Base-by-base conservation (phyloP, 2,888 invertebrate species). In the Phortica magna region DNA sequence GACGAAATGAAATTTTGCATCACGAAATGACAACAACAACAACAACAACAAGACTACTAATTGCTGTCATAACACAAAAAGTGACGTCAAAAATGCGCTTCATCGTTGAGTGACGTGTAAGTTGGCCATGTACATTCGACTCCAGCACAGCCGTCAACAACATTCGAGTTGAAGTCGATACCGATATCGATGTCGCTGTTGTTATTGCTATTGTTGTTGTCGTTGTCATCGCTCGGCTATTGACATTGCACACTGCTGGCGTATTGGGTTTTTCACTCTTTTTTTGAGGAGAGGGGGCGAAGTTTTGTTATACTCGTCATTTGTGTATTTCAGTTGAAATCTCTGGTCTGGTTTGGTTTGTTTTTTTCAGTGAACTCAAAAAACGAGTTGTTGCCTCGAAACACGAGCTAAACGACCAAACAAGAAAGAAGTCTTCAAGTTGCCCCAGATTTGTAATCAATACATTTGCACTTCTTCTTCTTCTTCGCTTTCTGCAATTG, bases 1-100 rank as follows among this genome's bases (percentile, higher is more conserved):
- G 76, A 74, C 81, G 81, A 79, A 83, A 84, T 87, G 78, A 83
- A 79, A 80, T 80, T 81, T 72, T 75, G 81, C 87, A 83, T 83
- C 80, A 81, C 81, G 84, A 88, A 88, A 87, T 82, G 83, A 83
- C 80, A 67, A 31, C 41, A 71, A 70, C 73, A 68, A 73, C 57
- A 19, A 57, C 39, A 72, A 57, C 12, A 73, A 73, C 17, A 68
- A 68, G 2, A 77, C 82, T 83, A 85, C 85, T 87, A 87, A 84
- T 78, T 78, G 84, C 80, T 79, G 83, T 85, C 87, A 81, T 81
- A 31, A 19, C 64, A 84, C 79, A 79, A 74, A 76, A 76, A 39
- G 82, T 83, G 78, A 86, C 86, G 88, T 84, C 86, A 79, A 43
- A 68, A 68, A 10, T 4, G 19, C 6, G 17, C 7, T 1, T 31